Base-by-base conservation (phyloP, 2,113 vertebrate species). In the Atlantisia rogersi region DNA sequence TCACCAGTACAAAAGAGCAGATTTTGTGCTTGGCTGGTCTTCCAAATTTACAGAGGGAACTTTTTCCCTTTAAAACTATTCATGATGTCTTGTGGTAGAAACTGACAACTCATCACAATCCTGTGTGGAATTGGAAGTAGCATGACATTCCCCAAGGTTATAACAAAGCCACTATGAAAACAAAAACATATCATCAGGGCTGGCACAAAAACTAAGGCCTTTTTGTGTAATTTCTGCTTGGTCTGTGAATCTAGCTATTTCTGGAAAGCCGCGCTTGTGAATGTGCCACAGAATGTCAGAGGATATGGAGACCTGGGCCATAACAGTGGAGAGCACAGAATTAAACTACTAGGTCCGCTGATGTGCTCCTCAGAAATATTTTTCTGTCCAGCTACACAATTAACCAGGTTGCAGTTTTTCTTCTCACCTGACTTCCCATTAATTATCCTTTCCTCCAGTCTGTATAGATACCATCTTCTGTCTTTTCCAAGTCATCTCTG, bases 111-210 rank as follows among this genome's bases (percentile, higher is more conserved):
- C 81, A 50, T 95, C 87, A 91, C 0, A 0, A 42, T 95, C 67
- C 67, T 92, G 52, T 69, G 44, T 77, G 55, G 87, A 96, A 95
- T 92, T 91, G 87, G 67, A 91, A 92, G 70, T 58, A 92, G 74
- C 86, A 40, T 94, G 82, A 91, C 91, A 80, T 93, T 95, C 70
- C 70, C 84, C 84, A 94, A 87, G 81, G 94, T 94, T 95, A 79
- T 62, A 85, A 87, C 50, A 94, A 86, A 97, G 31, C 78, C 55
- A 79, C 81, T 69, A 15, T 50, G 67, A 87, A 92, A 95, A 92
- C 53, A 87, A 90, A 96, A 87, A 9, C 53, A 82, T 62, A 85
- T 90, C 35, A 79, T 62, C 53, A 73, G 40, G 15, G 28, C 63
- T 96, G 82, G 84, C 89, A 94, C 67, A 94, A 91, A 94, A 87